phyloP scores from a whole-genome alignment of 1,140 invertebrate genomes.

The Scaptomyza pallida region DNA sequence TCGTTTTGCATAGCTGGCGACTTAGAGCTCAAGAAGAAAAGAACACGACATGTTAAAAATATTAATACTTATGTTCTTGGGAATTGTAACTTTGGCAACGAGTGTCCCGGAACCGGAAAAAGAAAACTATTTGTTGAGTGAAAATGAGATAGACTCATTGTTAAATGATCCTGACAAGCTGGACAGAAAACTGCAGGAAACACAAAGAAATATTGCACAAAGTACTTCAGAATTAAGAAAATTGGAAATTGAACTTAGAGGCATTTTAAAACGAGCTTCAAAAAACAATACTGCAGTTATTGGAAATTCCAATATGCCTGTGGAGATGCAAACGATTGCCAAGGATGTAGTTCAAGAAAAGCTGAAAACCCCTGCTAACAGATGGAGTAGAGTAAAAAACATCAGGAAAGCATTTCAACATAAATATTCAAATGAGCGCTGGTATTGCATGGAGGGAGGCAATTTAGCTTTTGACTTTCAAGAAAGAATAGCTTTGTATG shows the following conservation, averaged over 20 bases:
- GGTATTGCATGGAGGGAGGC: no score
- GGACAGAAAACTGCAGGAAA: background rate
- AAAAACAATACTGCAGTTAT: no score
- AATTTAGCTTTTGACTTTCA: no score
- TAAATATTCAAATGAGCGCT: no score
- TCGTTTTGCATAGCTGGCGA: background rate
- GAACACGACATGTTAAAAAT: background rate
- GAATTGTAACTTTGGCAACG: background rate
- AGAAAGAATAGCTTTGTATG: no score
- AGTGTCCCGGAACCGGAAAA: no score
- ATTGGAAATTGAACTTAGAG: background rate
- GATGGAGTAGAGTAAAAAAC: no score
- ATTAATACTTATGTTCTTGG: background rate
- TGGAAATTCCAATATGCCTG: no score
- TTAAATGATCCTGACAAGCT: background rate
- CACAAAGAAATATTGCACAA: background rate
- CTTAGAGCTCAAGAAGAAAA: background rate
- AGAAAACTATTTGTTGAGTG: background rate
- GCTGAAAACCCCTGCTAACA: no score
- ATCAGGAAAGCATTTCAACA: no score
- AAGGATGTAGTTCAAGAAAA: no score
- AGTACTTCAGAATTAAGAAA: background rate
- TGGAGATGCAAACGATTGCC: no score
- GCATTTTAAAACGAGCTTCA: background rate
- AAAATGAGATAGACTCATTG: background rate